Base-by-base conservation (phyloP, 2,888 invertebrate species). In the Anarsia innoxiella region DNA sequence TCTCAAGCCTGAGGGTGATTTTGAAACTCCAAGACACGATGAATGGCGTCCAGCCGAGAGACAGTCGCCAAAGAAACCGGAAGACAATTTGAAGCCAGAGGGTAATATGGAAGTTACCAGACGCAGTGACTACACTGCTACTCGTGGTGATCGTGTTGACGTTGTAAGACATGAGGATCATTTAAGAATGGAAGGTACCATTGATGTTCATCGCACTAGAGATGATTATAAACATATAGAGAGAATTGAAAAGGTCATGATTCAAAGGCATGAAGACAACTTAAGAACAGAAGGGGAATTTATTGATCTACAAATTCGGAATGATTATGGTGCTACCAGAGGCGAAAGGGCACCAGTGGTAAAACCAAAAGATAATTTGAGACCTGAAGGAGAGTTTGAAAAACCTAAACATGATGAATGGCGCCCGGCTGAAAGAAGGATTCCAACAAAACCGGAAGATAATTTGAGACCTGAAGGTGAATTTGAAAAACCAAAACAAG, bases 131-230 rank as follows among this genome's bases (percentile, higher is more conserved):
- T 82, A 68, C 58, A 78, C 78, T 11, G 78, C 85, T 4, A 82
- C 85, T 12, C 76, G 76, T 36, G 89, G 88, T 4, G 91, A 91
- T 57, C 75, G 90, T 37, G 86, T 87, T 1, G 87, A 89, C 39
- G 67, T 90, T 1, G 84, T 89, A 1, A 86, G 64, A 53, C 89
- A 87, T 46, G 88, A 90, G 64, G 92, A 92, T 59, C 89, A 92
- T 59, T 69, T 91, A 1, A 87, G 83, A 58, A 88, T 91, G 86
- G 90, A 91, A 65, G 92, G 91, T 1, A 86, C 78, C 34, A 86
- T 89, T 33, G 84, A 86, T 45, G 58, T 71, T 9, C 78, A 72
- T 47, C 78, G 87, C 12, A 80, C 85, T 11, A 74, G 88, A 36
- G 88, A 88, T 53, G 88, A 88, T 51, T 87, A 84, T 50, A 86